These are phyloP conservation scores for Heliconius charithonia DNA, from an alignment of 2,888 invertebrate genomes.

Conservation along the genomic window DNA sequence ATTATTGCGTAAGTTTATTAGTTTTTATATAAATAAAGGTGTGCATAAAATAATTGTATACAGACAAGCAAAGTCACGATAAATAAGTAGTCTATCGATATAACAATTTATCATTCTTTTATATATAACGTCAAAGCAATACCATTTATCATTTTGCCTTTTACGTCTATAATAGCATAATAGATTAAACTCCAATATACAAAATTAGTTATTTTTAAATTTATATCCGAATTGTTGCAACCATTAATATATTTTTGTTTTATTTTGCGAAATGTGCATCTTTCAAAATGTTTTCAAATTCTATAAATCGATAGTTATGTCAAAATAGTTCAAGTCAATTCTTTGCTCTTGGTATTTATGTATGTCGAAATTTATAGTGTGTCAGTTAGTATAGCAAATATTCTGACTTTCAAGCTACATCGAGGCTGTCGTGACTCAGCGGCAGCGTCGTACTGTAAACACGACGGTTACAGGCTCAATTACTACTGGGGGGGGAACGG, in stretches of 20 bases:
- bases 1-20: no score
- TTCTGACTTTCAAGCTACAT: background rate
- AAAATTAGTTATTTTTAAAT: slow-evolving; percentile 7
- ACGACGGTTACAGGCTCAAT: background rate
- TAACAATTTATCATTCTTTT: slow-evolving; percentile 4
- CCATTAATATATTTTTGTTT: background rate
- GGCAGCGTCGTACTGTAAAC: background rate
- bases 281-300: slow-evolving; percentile 18
- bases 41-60: background rate
- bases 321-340: background rate
- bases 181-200: background rate
- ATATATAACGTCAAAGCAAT: background rate
- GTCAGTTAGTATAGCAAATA: background rate
- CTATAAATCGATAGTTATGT: background rate
- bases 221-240: slow-evolving; percentile 9
- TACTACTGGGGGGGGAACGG: background rate
- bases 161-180: slow-evolving; percentile 2
- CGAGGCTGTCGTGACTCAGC: no score
- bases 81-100: background rate
- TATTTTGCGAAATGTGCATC: background rate
- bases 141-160: slow-evolving; percentile 16
- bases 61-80: background rate
- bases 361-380: background rate
- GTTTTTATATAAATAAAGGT: no score
- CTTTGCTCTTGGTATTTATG: background rate